These are phyloP conservation scores for Temnothorax ravouxi DNA, from an alignment of 2,888 invertebrate genomes.

Conservation along the genomic window DNA sequence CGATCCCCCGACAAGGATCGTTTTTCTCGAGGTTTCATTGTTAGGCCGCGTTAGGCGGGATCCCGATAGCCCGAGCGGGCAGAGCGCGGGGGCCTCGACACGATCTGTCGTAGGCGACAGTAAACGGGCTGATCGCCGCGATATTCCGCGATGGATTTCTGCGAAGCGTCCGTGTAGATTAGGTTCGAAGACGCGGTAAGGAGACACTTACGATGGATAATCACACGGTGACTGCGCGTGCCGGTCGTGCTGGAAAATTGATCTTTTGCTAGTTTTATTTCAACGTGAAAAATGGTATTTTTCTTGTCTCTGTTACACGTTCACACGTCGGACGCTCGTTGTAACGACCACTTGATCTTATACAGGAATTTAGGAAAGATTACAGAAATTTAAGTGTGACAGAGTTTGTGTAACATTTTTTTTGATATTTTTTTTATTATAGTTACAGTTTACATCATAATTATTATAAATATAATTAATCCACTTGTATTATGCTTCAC, in stretches of 20 bases:
- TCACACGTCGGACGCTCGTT: not conserved
- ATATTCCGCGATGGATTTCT: constrained; percentile 53
- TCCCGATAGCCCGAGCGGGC: constrained; percentile 38
- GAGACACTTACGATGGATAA: constrained; percentile 46
- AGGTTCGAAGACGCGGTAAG: constrained; percentile 36
- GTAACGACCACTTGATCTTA: not conserved
- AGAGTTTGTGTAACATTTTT: not conserved
- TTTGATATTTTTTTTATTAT: not conserved
- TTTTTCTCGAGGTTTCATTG: constrained; percentile 75
- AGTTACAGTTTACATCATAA: too few species aligned
- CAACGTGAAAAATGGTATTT: not conserved
- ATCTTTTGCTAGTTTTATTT: constrained; percentile 8
- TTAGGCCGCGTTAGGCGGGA: constrained; percentile 64
- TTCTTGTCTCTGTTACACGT: not conserved
- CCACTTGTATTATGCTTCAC: not conserved
- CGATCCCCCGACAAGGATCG: constrained; percentile 67
- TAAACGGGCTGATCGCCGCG: constrained; percentile 64
- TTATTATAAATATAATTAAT: not conserved
- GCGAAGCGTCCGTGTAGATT: constrained; percentile 58
- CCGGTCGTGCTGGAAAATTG: constrained; percentile 14
- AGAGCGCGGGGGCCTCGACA: constrained; percentile 9
- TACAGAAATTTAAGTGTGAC: too few species aligned
- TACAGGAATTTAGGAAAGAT: not conserved
- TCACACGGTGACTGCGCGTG: constrained; percentile 26
- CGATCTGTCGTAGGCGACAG: constrained; percentile 59